These are phyloP conservation scores for Hydrotaea cyrtoneurina DNA, from an alignment of 2,888 invertebrate genomes.

Conservation along the genomic window DNA sequence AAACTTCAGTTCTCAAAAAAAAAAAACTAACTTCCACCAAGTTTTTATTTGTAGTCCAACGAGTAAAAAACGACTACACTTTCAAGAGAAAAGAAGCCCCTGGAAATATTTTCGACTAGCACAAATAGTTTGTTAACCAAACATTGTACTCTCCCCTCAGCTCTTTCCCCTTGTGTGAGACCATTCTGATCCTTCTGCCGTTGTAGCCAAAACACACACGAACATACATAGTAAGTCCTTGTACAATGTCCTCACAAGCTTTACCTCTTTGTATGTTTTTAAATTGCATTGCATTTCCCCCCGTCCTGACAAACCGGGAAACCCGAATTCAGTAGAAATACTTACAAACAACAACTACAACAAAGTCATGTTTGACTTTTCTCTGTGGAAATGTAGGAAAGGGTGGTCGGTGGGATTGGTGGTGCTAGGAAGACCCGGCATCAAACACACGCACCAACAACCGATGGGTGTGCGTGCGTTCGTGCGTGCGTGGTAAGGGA, in stretches of 20 bases:
- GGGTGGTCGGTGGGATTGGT: constrained; percentile 34
- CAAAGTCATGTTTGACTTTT: constrained; percentile 54
- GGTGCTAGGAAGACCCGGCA: constrained; percentile 38
- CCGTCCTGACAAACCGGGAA: not conserved
- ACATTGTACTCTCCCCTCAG: not conserved
- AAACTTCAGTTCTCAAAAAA: no score
- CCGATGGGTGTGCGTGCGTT: constrained; percentile 50
- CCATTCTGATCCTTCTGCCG: not conserved
- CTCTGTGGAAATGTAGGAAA: constrained; percentile 16
- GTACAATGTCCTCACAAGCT: constrained; percentile 41
- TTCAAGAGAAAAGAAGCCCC: no score
- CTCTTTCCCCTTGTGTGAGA: not conserved
- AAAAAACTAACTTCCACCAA: no score
- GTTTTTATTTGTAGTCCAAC: no score
- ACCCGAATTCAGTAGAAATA: not conserved
- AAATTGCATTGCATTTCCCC: constrained; percentile 42
- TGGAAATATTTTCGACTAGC: no score
- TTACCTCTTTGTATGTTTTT: constrained; percentile 51
- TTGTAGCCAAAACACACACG: not conserved
- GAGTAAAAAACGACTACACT: no score
- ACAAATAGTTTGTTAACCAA: not conserved
- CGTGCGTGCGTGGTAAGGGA: constrained; percentile 16
- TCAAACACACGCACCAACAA: constrained; percentile 33
- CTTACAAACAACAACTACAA: constrained; percentile 14
- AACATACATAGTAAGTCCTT: not conserved